A percentile compares a stretch with the other conserved stretches of the same genome.
These are phyloP conservation scores for Puffinus mauretanicus DNA, from an alignment of 2,113 vertebrate species.

Conservation along the genomic window DNA sequence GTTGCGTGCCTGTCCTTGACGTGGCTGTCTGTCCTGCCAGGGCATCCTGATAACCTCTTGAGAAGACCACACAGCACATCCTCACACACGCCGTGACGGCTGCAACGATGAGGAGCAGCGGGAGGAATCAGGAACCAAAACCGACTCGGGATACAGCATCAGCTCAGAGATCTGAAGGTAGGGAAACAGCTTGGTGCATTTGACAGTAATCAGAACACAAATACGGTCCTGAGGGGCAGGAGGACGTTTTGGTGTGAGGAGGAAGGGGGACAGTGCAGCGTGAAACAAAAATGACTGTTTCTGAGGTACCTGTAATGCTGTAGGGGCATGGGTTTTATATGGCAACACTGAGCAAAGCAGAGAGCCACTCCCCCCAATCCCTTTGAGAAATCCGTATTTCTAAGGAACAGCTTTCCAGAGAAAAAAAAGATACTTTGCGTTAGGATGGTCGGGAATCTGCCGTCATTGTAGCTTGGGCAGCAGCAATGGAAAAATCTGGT, in stretches of 20 bases:
- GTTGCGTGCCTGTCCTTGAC: not conserved
- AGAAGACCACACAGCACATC: not conserved
- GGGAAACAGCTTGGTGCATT: not conserved
- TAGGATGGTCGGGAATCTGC: not conserved
- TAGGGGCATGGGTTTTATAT: not conserved
- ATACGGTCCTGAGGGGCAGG: not conserved
- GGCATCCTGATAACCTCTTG: not conserved
- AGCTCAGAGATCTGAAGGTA: not conserved
- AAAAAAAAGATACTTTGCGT: not conserved
- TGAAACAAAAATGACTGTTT: not conserved
- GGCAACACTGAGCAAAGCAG: not conserved
- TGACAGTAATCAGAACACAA: not conserved
- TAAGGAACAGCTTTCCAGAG: not conserved
- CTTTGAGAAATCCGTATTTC: not conserved
- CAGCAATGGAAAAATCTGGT: not conserved
- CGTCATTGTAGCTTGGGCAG: not conserved
- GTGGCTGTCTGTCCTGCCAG: not conserved
- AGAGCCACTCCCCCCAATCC: not conserved
- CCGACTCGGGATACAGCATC: rapidly evolving
- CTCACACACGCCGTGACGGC: not conserved
- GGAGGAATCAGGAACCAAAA: not conserved
- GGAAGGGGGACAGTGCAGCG: not conserved
- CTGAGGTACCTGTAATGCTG: not conserved
- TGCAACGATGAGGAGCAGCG: rapidly evolving
- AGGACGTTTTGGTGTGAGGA: not conserved